These are phyloP conservation scores for Orycteropus afer DNA, from an alignment of 2,113 vertebrate species.

Conservation along the genomic window DNA sequence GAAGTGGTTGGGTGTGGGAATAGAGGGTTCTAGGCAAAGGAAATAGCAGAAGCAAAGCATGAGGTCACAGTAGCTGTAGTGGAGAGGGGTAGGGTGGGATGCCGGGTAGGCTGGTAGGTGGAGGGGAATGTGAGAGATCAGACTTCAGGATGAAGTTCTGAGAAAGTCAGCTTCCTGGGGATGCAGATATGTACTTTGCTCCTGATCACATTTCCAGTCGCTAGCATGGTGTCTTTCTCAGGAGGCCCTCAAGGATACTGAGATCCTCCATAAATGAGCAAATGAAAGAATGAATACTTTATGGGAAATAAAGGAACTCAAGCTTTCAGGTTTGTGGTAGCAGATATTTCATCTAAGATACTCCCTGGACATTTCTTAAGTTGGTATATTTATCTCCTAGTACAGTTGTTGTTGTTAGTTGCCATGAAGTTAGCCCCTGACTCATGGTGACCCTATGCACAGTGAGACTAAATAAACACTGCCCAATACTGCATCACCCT, in stretches of 20 bases:
- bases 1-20: not conserved
- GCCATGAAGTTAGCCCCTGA: not conserved
- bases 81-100: not conserved
- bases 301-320: not conserved
- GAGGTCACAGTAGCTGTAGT: too few species aligned
- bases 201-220: fast-evolving
- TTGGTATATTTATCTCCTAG: not conserved
- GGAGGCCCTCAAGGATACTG: not conserved
- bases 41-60: not conserved
- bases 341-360: not conserved
- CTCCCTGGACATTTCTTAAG: not conserved
- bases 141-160: not conserved
- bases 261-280: not conserved
- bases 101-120: not conserved
- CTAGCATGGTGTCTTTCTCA: not conserved
- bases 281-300: not conserved
- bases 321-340: not conserved
- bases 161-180: not conserved
- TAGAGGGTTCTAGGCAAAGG: not conserved
- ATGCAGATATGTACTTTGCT: not conserved
- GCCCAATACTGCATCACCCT: not conserved
- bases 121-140: not conserved
- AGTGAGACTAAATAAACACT: not conserved
- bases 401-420: not conserved
- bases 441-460: not conserved